Evolutionary conservation across 1,140 invertebrate species (phyloP).

Genomic region (Armadillidium nasatum): DNA sequence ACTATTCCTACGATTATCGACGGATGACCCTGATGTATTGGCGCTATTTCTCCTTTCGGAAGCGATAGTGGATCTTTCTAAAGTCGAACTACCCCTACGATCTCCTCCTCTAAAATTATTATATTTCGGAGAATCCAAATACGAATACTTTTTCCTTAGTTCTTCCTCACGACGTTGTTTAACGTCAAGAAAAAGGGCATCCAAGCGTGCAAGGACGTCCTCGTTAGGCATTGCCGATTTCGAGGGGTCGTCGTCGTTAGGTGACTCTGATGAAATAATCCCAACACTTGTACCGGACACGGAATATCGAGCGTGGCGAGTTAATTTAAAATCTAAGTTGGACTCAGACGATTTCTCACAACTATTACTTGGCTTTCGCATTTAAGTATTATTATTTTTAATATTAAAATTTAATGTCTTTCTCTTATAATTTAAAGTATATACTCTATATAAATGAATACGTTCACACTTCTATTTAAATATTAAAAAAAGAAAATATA

Average conservation of each 20-base stretch:
- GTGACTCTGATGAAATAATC: background rate
- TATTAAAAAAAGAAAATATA: background rate
- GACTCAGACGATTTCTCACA: background rate
- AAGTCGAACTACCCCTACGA: background rate
- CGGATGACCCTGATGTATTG: too few species aligned
- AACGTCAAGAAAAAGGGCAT: background rate
- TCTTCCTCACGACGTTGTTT: constrained; percentile 7
- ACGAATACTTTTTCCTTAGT: background rate
- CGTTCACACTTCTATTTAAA: background rate
- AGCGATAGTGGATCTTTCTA: background rate
- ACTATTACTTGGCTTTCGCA: background rate
- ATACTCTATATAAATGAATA: background rate
- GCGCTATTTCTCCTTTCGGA: background rate
- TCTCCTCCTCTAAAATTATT: background rate
- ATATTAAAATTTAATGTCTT: background rate
- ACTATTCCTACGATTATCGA: too few species aligned
- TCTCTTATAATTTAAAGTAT: background rate
- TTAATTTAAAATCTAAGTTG: background rate
- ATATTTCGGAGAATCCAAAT: background rate
- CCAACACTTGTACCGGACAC: background rate
- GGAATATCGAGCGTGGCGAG: background rate
- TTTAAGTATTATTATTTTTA: too few species aligned
- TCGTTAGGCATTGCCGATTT: background rate
- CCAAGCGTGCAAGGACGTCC: background rate
- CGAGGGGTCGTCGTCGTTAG: background rate